These are phyloP conservation scores for Chalcis sispes DNA, from an alignment of 2,888 invertebrate species.

Conservation along the genomic window DNA sequence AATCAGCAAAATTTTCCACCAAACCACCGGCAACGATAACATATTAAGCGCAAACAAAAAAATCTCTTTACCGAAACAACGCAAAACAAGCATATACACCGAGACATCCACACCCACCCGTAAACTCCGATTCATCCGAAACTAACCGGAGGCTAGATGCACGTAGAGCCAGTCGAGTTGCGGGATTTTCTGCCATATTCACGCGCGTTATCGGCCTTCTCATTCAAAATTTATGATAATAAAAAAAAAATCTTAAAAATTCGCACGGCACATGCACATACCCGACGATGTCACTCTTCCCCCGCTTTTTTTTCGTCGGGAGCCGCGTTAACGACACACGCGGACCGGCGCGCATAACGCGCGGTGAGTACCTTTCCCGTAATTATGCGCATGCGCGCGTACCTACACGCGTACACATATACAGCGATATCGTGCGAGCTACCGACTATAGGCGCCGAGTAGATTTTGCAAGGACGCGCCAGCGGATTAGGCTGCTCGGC, in stretches of 20 bases:
- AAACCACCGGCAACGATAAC: neutral
- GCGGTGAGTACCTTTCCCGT: no score
- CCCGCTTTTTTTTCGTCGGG: slow-evolving; percentile 12
- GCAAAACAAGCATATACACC: neutral
- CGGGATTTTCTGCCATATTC: neutral
- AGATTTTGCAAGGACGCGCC: slow-evolving; percentile 26
- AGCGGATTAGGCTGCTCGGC: slow-evolving; percentile 1
- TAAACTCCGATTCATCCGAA: slow-evolving; percentile 15
- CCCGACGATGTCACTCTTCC: no score
- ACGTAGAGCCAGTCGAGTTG: no score
- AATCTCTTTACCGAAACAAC: no score
- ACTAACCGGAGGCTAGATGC: no score
- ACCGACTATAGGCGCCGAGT: no score
- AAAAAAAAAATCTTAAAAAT: slow-evolving; percentile 47
- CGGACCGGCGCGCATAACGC: slow-evolving; percentile 39
- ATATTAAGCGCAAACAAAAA: slow-evolving; percentile 22
- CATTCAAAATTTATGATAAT: slow-evolving; percentile 47
- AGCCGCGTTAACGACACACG: slow-evolving; percentile 7
- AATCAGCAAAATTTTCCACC: slow-evolving; percentile 33
- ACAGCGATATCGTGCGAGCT: no score
- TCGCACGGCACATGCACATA: neutral
- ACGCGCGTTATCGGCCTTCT: neutral
- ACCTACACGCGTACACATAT: no score
- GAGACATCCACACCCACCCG: neutral
- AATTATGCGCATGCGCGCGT: no score